Base-by-base conservation (phyloP, 2,888 invertebrate species). In the Nephrocerus scutellatus region DNA sequence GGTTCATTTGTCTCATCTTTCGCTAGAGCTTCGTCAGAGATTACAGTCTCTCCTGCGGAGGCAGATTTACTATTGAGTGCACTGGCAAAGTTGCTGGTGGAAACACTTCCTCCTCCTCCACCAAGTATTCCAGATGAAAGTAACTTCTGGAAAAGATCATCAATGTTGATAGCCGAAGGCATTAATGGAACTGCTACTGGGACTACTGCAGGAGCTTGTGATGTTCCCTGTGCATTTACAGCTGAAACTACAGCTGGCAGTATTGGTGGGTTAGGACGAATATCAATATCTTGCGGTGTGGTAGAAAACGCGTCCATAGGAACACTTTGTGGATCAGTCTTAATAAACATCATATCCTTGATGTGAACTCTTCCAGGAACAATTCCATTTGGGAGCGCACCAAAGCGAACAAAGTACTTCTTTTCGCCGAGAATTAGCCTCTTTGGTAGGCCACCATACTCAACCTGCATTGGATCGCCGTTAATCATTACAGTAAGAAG, bases 391-490 rank as follows among this genome's bases (percentile, higher is more conserved):
- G 90, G 88, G 43, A 90, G 62, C 1, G 82, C 81, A 1, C 86
- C 82, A 63, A 91, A 86, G 23, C 89, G 72, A 18, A 88, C 75
- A 58, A 84, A 90, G 60, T 84, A 83, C 55, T 84, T 85, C 49
- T 78, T 80, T 19, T 77, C 80, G n/a, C 78, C 76, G 3, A 88
- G 71, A 37, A 75, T 73, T 40, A 88, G 77, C 4, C 86, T 84
- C 57, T 84, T 83, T 0, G 90, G 89, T 39, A 88, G 66, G 21
- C 86, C 88, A 15, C 89, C 90, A 60, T 84, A 91, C 56, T 87
- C 84, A 2, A 87, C 80, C 57, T 79, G 77, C 54, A 83, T 82
- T 2, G 83, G 79, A 52, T 80, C 76, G 30, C 84, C 86, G 58
- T 90, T 86, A 37, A 90, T 78, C 33, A 87, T 67, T 1, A 85